Conservation (phyloP, 1,140 invertebrate species). For the Rhizoglyphus robini region DNA sequence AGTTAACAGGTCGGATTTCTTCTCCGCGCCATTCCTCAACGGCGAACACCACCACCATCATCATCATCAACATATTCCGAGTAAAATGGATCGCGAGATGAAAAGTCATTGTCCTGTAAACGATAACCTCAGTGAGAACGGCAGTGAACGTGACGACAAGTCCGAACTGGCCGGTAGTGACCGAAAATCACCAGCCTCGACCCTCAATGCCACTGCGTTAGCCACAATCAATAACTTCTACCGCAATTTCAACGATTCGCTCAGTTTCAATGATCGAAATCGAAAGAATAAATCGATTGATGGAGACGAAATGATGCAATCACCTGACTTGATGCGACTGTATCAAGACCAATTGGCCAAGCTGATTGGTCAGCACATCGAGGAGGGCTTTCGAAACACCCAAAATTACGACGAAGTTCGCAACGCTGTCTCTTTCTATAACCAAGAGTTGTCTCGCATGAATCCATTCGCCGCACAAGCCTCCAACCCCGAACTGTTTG, state of each 20-base stretch:
- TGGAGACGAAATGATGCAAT: slow-evolving; percentile 28
- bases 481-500: slow-evolving; percentile 22
- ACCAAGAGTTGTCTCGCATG: slow-evolving; percentile 72
- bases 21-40: not conserved
- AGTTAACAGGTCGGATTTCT: not conserved
- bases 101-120: slow-evolving; percentile 17
- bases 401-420: slow-evolving; percentile 61
- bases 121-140: slow-evolving; percentile 11
- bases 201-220: slow-evolving; percentile 20
- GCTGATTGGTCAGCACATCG: slow-evolving; percentile 51
- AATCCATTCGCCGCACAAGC: slow-evolving; percentile 30
- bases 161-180: not conserved
- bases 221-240: slow-evolving; percentile 18
- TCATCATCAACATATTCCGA: not conserved
- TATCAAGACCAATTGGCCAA: slow-evolving; percentile 92
- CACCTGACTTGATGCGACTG: slow-evolving; percentile 91
- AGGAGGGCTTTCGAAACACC: slow-evolving; percentile 27
- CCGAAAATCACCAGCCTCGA: slow-evolving; percentile 20
- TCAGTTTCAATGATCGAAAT: not conserved
- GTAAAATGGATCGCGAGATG: not conserved
- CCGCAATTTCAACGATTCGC: not conserved
- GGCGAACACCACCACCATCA: too few relatives aligned
- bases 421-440: slow-evolving; percentile 75
- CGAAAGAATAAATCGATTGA: not conserved
- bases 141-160: slow-evolving; percentile 5